Evolutionary conservation across 2,113 vertebrate species (phyloP), one percentile per base, ranked within the genome.

Genomic region (Cettia cetti): DNA sequence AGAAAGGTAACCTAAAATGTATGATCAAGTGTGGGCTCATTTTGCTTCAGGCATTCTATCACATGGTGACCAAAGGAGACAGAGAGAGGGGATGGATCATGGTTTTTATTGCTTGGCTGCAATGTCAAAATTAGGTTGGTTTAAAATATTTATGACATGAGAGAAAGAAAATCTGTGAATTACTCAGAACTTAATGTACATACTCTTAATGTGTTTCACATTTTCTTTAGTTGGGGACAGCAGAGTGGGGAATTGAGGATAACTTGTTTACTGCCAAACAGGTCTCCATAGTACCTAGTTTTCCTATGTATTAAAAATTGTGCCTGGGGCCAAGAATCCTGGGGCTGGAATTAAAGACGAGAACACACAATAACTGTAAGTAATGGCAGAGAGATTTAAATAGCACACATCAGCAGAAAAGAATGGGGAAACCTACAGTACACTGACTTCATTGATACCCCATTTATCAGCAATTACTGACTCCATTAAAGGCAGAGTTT

Each of bases 381-480:
- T 94, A 96, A 97, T 68, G 94, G 97, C 94, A 93, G 95, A 95
- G 91, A 96, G 95, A 98, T 95, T 97, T 96, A 97, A 98, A 97
- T 90, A 98, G 97, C 97, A 97, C 88, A 94, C 97, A 97, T 98
- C 97, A 98, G 97, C 98, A 97, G 95, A 98, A 99, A 98, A 98
- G 97, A 97, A 98, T 98, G 97, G 97, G 97, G 98, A 98, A 98
- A 97, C 97, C 98, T 98, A 97, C 97, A 95, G 98, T 97, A 97
- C 97, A 92, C 96, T 97, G 97, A 98, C 98, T 98, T 98, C 98
- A 98, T 98, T 95, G 96, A 97, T 98, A 98, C 98, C 98, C 98
- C 98, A 99, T 99, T 98, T 98, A 99, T 99, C 99, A 99, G 98
- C 97, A 97, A 96, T 98, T 97, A 97, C 98, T 95, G 98, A 97